Evolutionary conservation across 2,113 vertebrate genomes (phyloP).

Genomic region (Cottus gobio): DNA sequence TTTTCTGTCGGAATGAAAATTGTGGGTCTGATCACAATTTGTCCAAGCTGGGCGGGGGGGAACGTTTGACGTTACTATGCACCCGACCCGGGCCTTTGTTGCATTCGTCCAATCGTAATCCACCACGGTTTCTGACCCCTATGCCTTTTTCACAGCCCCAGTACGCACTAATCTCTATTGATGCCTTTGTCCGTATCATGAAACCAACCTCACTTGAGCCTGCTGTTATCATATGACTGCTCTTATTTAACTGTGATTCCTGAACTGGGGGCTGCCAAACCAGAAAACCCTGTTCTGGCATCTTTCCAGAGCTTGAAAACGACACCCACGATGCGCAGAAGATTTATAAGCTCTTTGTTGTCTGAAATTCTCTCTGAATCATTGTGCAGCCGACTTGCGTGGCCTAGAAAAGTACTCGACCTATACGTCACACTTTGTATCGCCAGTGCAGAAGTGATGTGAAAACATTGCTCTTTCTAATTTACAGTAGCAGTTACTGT

Average conservation of each 20-base stretch:
- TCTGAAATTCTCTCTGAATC: slow-evolving; percentile 39
- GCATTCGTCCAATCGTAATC: slow-evolving; percentile 35
- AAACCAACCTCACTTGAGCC: slow-evolving; percentile 52
- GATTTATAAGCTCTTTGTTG: slow-evolving; percentile 70
- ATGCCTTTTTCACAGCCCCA: slow-evolving; percentile 60
- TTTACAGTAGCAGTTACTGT: slow-evolving; percentile 63
- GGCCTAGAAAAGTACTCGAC: slow-evolving; percentile 26
- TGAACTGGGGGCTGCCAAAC: slow-evolving; percentile 52
- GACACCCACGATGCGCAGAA: slow-evolving; percentile 37
- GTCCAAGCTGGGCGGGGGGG: slow-evolving; percentile 1
- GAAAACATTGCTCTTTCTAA: slow-evolving; percentile 45
- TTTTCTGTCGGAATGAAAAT: slow-evolving; percentile 3
- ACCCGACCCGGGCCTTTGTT: slow-evolving; percentile 46
- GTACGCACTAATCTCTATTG: slow-evolving; percentile 37
- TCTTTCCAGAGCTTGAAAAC: slow-evolving; percentile 27
- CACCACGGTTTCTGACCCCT: slow-evolving; percentile 20
- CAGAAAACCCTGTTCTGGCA: slow-evolving; percentile 62
- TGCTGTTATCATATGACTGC: slow-evolving; percentile 59
- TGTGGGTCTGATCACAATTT: background rate
- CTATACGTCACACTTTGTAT: slow-evolving; percentile 20
- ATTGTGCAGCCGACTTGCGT: slow-evolving; percentile 33
- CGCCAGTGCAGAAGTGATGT: slow-evolving; percentile 55
- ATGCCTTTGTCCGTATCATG: slow-evolving; percentile 65
- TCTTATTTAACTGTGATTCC: slow-evolving; percentile 65
- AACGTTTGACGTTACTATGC: background rate